Base-by-base conservation (phyloP, 2,888 invertebrate genomes). In the Cataglyphis livida region DNA sequence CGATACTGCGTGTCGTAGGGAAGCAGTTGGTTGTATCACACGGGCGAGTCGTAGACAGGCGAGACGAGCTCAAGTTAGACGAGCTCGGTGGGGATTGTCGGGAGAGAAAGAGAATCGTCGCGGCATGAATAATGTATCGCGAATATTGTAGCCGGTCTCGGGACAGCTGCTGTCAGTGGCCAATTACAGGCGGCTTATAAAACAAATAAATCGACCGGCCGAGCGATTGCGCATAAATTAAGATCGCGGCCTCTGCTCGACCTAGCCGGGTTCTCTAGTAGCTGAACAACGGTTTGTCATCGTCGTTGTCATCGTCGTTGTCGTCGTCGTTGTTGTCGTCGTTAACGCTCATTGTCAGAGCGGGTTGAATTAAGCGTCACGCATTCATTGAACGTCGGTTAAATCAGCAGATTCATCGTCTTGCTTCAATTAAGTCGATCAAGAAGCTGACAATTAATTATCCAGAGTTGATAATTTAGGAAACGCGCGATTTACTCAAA, bases 111-210 rank as follows among this genome's bases (percentile, higher is more conserved):
- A 84, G 73, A 86, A 86, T 86, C 83, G 85, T 75, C 83, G 75
- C 70, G 75, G 82, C 88, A 90, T 90, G 90, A 89, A 88, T 89
- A 89, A 90, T 90, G 89, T 87, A 90, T 83, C 87, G 87, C 48
- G 83, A 82, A 81, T 78, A 84, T 83, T 81, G 82, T 84, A 85
- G 32, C 62, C 62, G 78, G 59, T 76, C 81, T 85, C 78, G 84
- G 85, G 85, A 87, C 86, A 83, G 79, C 86, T 89, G 89, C 88
- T 89, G 90, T 89, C 89, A 89, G 82, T 83, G 82, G 83, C 87
- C 89, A 90, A 90, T 90, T 90, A 90, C 86, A 82, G 81, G 48
- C 81, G 62, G 41, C 83, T 82, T 74, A 81, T 82, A 89, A 85
- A 86, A 88, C 87, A 90, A 90, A 90, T 88, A 87, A 87, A 88